Percentiles rank a stretch among this genome's conserved stretches.
Evolutionary conservation across 1,140 invertebrate species (phyloP).

Genomic region (Dreissena polymorpha): DNA sequence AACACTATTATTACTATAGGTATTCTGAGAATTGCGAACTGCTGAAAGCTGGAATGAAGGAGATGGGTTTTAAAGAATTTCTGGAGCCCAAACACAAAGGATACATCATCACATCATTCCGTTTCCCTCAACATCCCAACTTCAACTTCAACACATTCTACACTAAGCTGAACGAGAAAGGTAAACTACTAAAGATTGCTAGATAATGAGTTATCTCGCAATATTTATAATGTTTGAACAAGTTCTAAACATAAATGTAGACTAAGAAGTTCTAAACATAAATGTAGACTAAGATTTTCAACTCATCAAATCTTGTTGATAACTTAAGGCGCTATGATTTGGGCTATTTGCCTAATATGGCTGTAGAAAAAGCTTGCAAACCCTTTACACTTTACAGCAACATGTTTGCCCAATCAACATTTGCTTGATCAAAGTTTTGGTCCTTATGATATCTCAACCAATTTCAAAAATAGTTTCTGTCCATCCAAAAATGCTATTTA

Average conservation of each 20-base stretch:
- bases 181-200: slow-evolving; percentile 59
- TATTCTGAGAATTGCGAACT: slow-evolving; percentile 79
- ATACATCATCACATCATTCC: slow-evolving; percentile 81
- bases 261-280: too few species aligned
- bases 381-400: too few species aligned
- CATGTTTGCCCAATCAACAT: not conserved
- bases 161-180: slow-evolving; percentile 78
- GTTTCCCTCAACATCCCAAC: slow-evolving; percentile 78
- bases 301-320: too few species aligned
- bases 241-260: too few species aligned
- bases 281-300: too few species aligned
- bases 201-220: too few species aligned
- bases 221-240: too few species aligned
- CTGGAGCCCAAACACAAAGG: slow-evolving; percentile 74
- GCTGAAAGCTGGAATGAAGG: slow-evolving; percentile 78
- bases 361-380: not conserved
- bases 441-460: too few species aligned
- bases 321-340: too few species aligned
- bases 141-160: slow-evolving; percentile 81
- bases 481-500: too few species aligned
- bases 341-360: not conserved
- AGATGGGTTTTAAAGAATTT: slow-evolving; percentile 80
- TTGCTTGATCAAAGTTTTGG: too few species aligned
- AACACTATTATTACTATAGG: slow-evolving; percentile 63
- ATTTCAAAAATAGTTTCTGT: too few species aligned